Conservation (phyloP, 2,888 invertebrate genomes). For the Dynastes maya region DNA sequence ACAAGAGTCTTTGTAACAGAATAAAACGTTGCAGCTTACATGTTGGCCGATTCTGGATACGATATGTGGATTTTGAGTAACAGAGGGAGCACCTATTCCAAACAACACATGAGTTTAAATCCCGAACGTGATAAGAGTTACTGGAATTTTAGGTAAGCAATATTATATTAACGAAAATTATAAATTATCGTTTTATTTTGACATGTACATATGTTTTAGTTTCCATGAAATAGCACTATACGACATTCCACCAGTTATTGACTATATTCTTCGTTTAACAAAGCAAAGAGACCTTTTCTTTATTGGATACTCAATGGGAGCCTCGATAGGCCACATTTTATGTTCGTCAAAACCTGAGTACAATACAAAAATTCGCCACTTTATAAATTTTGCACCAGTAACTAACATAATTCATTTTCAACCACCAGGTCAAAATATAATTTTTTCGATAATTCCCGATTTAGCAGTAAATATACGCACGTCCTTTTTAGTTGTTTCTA, state of each 20-base stretch:
- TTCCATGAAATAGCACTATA: constrained; percentile 78
- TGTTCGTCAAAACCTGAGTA: constrained; percentile 68
- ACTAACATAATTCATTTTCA: constrained; percentile 55
- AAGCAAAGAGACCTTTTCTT: constrained; percentile 72
- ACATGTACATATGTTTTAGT: constrained; percentile 64
- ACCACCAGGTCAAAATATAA: constrained; percentile 25
- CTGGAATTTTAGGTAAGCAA: constrained; percentile 75
- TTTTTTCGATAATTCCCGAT: constrained; percentile 53
- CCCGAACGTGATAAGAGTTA: constrained; percentile 69
- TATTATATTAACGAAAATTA: neutral
- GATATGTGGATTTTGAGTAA: constrained; percentile 77
- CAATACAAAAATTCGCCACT: constrained; percentile 56
- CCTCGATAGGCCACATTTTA: constrained; percentile 70
- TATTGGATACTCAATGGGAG: constrained; percentile 73
- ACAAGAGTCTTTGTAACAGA: neutral
- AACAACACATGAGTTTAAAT: constrained; percentile 69
- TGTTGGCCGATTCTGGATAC: constrained; percentile 68
- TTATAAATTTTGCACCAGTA: constrained; percentile 67
- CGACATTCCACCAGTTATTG: constrained; percentile 77
- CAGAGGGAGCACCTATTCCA: constrained; percentile 76
- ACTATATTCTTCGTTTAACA: constrained; percentile 73
- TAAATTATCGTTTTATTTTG: neutral
- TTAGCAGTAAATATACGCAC: constrained; percentile 50
- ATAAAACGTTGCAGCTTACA: constrained; percentile 59
- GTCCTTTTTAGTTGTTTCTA: neutral